Percentiles rank a stretch among this genome's conserved stretches.
phyloP scores from a whole-genome alignment of 1,140 invertebrate genomes.

The Thaumetopoea pityocampa region DNA sequence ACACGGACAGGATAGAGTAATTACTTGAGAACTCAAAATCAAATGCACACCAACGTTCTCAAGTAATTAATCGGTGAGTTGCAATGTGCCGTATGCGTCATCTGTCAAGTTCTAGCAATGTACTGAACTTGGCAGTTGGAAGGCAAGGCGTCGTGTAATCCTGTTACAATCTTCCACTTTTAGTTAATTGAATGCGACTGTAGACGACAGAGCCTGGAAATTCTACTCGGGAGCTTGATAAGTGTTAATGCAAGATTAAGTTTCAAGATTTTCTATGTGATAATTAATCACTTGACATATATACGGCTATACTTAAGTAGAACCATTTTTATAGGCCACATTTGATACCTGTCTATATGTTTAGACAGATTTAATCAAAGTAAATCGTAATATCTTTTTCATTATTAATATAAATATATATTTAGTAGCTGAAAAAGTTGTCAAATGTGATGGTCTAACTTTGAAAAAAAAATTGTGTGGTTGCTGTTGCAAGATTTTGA shows the following conservation, averaged over 20 bases:
- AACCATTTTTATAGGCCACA: too few species aligned
- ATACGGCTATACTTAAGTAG: neutral
- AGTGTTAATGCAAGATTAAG: constrained; percentile 6
- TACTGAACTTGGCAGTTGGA: constrained; percentile 18
- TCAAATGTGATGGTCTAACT: too few species aligned
- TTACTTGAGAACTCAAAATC: constrained; percentile 20
- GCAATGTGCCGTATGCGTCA: constrained; percentile 16
- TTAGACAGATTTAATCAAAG: too few species aligned
- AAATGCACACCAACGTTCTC: constrained; percentile 19
- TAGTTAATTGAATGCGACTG: constrained; percentile 24
- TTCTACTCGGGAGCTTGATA: constrained; percentile 19
- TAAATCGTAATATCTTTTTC: too few species aligned
- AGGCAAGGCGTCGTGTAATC: constrained; percentile 20
- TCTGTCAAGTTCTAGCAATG: constrained; percentile 16
- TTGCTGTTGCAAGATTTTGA: too few species aligned
- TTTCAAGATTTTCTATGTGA: constrained; percentile 3
- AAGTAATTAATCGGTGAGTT: constrained; percentile 26
- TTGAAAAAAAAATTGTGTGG: too few species aligned
- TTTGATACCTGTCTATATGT: too few species aligned
- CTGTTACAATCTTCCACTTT: constrained; percentile 18
- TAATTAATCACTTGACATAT: neutral
- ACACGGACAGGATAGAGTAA: constrained; percentile 21
- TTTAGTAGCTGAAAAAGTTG: too few species aligned
- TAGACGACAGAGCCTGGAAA: constrained; percentile 17
- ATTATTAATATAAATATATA: too few species aligned